phyloP scores from a whole-genome alignment of 1,140 invertebrate species.

The Neodiprion fabricii region DNA sequence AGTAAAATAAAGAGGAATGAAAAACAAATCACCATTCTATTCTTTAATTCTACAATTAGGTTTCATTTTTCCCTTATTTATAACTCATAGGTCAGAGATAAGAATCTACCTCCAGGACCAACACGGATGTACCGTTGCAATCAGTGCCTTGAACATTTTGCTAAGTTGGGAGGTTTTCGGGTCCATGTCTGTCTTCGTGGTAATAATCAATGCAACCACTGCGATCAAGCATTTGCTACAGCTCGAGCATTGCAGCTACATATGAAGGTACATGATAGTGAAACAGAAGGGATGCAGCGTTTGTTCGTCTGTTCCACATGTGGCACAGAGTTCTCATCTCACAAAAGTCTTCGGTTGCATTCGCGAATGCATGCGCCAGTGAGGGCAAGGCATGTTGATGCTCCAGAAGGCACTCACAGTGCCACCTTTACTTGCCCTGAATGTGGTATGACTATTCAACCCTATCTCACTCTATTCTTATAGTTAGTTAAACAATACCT shows the following conservation, averaged over 20 bases:
- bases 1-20: slow-evolving; percentile 18
- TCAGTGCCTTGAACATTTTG: slow-evolving; percentile 51
- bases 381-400: slow-evolving; percentile 65
- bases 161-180: slow-evolving; percentile 51
- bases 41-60: slow-evolving; percentile 8
- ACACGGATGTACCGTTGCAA: slow-evolving; percentile 52
- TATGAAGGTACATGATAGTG: slow-evolving; percentile 48
- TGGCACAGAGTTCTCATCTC: slow-evolving; percentile 69
- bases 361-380: slow-evolving; percentile 74
- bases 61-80: slow-evolving; percentile 2
- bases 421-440: slow-evolving; percentile 53
- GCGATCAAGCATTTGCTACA: slow-evolving; percentile 54
- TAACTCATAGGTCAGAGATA: slow-evolving; percentile 46
- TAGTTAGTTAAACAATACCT: background rate
- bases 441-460: slow-evolving; percentile 46
- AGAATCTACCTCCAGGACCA: slow-evolving; percentile 33
- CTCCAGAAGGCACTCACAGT: slow-evolving; percentile 57
- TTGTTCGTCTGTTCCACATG: slow-evolving; percentile 66
- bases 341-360: slow-evolving; percentile 74
- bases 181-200: slow-evolving; percentile 50
- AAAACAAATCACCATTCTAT: slow-evolving; percentile 7
- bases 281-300: slow-evolving; percentile 41
- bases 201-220: slow-evolving; percentile 52
- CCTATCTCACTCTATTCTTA: slow-evolving; percentile 13
- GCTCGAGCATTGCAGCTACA: slow-evolving; percentile 52